Percentiles rank a stretch among this genome's conserved stretches.
Evolutionary conservation across 2,888 invertebrate species (phyloP).

Genomic region (Pristionchus entomophagus): DNA sequence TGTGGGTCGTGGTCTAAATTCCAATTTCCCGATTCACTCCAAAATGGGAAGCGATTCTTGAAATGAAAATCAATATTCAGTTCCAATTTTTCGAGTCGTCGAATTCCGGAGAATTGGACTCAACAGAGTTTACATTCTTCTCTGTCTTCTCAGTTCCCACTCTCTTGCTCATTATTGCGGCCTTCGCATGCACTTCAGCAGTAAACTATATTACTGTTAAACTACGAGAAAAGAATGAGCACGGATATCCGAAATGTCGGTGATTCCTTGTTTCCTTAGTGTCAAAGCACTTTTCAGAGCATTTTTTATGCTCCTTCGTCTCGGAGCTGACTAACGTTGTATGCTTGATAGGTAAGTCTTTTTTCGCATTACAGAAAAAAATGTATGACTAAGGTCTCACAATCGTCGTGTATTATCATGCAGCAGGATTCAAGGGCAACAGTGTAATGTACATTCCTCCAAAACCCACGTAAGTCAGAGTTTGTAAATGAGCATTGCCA

Average conservation of each 20-base stretch:
- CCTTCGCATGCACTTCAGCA: background rate
- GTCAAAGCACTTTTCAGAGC: background rate
- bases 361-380: background rate
- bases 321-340: background rate
- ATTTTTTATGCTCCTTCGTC: background rate
- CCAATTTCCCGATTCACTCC: background rate
- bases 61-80: background rate
- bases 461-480: background rate
- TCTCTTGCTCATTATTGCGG: background rate
- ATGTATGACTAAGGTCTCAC: background rate
- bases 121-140: background rate
- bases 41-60: background rate
- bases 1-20: background rate
- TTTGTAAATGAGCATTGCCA: background rate
- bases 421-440: constrained; percentile 11
- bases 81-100: constrained; percentile 1
- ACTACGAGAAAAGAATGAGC: background rate
- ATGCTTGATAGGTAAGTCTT: background rate
- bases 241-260: background rate
- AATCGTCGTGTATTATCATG: background rate
- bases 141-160: background rate
- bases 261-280: background rate
- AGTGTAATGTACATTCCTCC: background rate
- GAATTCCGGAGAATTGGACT: background rate
- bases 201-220: background rate